These are phyloP conservation scores for Cancer borealis DNA, from an alignment of 2,888 invertebrate species.

Conservation along the genomic window DNA sequence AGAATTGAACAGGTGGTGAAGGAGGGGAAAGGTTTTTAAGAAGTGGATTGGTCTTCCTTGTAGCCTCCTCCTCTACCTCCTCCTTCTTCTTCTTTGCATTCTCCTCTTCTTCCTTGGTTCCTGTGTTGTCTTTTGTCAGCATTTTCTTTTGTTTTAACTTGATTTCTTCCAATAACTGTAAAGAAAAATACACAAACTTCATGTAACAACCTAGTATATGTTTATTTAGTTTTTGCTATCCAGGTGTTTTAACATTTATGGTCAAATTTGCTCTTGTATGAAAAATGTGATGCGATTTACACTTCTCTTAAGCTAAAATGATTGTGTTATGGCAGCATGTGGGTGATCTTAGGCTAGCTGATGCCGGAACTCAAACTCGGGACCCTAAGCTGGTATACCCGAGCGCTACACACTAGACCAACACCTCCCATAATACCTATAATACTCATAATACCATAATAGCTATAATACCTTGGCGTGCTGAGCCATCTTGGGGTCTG, in stretches of 20 bases:
- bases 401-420: no score
- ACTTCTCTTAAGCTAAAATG: no score
- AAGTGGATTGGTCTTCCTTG: background rate
- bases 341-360: no score
- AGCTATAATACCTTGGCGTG: conserved; percentile 62
- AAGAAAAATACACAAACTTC: conserved; percentile 16
- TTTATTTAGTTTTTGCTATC: no score
- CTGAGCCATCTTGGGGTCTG: conserved; percentile 60
- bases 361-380: no score
- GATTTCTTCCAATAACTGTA: conserved; percentile 69
- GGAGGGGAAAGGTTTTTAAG: conserved; percentile 5
- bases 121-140: conserved; percentile 52
- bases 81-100: conserved; percentile 18
- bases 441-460: no score
- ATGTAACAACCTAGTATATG: background rate
- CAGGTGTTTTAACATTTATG: no score
- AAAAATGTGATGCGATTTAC: no score
- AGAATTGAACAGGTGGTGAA: conserved; percentile 23
- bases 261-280: no score
- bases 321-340: no score
- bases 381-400: no score
- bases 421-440: no score
- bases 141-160: conserved; percentile 63
- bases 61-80: background rate
- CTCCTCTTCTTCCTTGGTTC: background rate